Evolutionary conservation across 1,140 invertebrate genomes (phyloP), one percentile per base, ranked within the genome.

Genomic region (Chrysoperla carnea): DNA sequence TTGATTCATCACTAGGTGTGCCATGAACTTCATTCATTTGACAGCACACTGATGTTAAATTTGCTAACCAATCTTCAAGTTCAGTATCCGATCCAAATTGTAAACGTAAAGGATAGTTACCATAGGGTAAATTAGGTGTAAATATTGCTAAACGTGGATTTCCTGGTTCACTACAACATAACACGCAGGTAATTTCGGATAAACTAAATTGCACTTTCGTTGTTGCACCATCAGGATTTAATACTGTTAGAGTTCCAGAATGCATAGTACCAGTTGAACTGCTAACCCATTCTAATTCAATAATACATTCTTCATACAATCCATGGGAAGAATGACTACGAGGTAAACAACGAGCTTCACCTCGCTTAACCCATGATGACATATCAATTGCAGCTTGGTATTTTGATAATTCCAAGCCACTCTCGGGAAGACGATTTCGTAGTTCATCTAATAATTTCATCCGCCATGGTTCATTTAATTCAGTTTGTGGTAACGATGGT

Each of bases 21-120:
- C 75, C 75, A 52, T 73, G 70, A 29, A 81, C 59, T 44, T 71
- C 71, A 60, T 82, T 75, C 42, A 82, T 70, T 59, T 80, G 73
- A 48, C 76, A 79, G 56, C 75, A 77, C 11, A 82, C 75, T 58
- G 41, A 72, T n/a, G 73, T 70, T 45, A 88, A 68, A 54, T 84
- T 72, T 31, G 75, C 73, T 38, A 87, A 70, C 86, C 86, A 91
- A 56, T 90, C 85, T 63, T 88, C 84, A 61, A 85, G 71, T 61
- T 88, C 81, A 35, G 74, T 72, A 60, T 89, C 84, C 50, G 77
- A 76, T 13, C 67, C 60, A 61, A 88, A 83, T 61, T 82, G 74
- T 44, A 89, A 60, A 59, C 76, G 73, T 7, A 87, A 63, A 6
- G 69, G 60, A 29, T 57, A 53, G 12, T 58, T 61, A 48, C 61